Evolutionary conservation across 2,888 invertebrate species (phyloP).

Genomic region (Phragmatobia fuliginosa): DNA sequence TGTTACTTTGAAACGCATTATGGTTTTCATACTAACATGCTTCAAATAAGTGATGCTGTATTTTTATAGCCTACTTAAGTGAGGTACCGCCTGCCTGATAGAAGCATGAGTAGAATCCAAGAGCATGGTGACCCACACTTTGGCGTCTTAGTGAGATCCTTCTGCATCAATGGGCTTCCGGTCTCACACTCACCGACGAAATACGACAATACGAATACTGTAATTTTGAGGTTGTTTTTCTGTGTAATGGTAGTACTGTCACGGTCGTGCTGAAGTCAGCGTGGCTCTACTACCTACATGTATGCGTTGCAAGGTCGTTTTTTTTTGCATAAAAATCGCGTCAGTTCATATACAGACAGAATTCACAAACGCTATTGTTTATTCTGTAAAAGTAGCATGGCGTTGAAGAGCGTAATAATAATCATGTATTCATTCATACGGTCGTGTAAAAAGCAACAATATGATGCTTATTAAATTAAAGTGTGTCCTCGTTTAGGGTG

Average conservation of each 20-base stretch:
- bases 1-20: not conserved
- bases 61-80: no score
- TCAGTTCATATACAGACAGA: slow-evolving; percentile 2
- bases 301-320: slow-evolving; percentile 2
- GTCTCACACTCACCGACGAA: no score
- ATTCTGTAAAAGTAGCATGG: slow-evolving; percentile 20
- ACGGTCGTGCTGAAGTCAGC: no score
- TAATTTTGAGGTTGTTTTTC: no score
- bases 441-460: slow-evolving; percentile 30
- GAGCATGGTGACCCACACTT: no score
- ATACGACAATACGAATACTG: no score
- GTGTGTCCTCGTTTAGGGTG: slow-evolving; percentile 27
- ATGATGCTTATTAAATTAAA: slow-evolving; percentile 40
- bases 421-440: slow-evolving; percentile 36
- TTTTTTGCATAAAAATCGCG: not conserved
- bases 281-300: no score
- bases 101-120: no score
- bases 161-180: no score
- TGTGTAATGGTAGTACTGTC: no score
- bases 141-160: no score
- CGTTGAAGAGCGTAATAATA: slow-evolving; percentile 24
- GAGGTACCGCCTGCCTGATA: no score
- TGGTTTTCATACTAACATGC: not conserved
- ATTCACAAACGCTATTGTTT: slow-evolving; percentile 17
- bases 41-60: not conserved